Percentiles rank a stretch among this genome's conserved stretches.
phyloP scores from a whole-genome alignment of 2,113 vertebrate species.

The Myotis yumanensis region DNA sequence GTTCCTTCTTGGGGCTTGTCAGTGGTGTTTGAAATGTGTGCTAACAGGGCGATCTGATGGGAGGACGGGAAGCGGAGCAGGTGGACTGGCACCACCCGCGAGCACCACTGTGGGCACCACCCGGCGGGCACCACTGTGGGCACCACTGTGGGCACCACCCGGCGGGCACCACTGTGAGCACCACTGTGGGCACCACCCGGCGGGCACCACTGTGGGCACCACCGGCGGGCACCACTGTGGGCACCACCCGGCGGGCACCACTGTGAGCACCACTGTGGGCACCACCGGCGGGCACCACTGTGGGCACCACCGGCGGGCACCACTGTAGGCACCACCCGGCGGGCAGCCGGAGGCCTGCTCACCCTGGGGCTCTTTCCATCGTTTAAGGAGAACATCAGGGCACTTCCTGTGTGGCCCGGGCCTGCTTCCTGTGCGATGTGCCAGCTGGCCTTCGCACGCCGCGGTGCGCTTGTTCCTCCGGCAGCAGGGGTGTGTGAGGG shows the following conservation, averaged over 20 bases:
- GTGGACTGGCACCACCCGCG: background rate
- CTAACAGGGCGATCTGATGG: constrained; percentile 52
- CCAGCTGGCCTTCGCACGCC: background rate
- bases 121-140: no score
- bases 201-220: no score
- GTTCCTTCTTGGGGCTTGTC: constrained; percentile 46
- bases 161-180: background rate
- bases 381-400: background rate
- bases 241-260: no score
- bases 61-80: background rate
- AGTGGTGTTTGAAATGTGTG: constrained; percentile 36
- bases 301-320: no score
- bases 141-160: background rate
- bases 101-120: no score
- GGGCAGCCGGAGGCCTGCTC: background rate
- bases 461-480: background rate
- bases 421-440: background rate
- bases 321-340: background rate
- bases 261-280: background rate
- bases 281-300: background rate
- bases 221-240: no score
- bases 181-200: no score
- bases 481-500: rapidly evolving
- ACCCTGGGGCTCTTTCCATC: background rate
- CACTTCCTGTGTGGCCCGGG: background rate